Base-by-base conservation (phyloP, 2,113 vertebrate species). In the Phrynocephalus versicolor region DNA sequence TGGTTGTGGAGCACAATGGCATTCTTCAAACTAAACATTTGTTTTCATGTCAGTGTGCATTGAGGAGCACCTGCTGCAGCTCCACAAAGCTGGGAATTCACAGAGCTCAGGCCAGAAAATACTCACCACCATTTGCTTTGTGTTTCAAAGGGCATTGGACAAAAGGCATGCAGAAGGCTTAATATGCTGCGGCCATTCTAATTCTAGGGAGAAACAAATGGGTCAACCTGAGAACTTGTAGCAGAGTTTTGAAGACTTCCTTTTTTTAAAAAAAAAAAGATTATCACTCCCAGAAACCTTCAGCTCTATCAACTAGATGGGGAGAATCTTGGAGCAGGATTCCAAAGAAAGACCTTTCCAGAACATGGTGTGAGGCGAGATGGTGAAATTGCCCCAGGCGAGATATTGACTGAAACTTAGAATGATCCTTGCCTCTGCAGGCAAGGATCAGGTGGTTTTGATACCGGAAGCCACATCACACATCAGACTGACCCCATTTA, bases 21-120 rank as follows among this genome's bases (percentile, higher is more conserved):
- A 67, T 88, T 85, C 88, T 89, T 89, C 81, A 92, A 89, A 93
- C 88, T 86, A 90, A 93, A 75, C 77, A 35, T 88, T 86, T 77
- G 88, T 92, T 90, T 91, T 87, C 58, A 79, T 65, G 87, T 89
- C 80, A 89, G 30, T 82, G 82, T 65, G 74, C 84, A 83, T 81
- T 69, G 85, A 79, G 58, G 71, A 90, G 85, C 88, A 90, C 88
- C 87, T 93, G 87, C 82, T 89, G 62, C 73, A 83, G 79, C 37
- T 69, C 76, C 27, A 6, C 80, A 84, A 79, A 89, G 1, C 79
- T 65, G 69, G 71, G 72, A 88, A 88, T 80, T 72, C 73, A 88
- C 67, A 6, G 77, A 87, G 90, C 82, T 23, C 57, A 74, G 78
- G 15, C 71, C 64, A 88, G 25, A 78, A 89, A 2, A 33, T 51